phyloP scores from a whole-genome alignment of 2,888 invertebrate species.

The Hypomecis atomaria region DNA sequence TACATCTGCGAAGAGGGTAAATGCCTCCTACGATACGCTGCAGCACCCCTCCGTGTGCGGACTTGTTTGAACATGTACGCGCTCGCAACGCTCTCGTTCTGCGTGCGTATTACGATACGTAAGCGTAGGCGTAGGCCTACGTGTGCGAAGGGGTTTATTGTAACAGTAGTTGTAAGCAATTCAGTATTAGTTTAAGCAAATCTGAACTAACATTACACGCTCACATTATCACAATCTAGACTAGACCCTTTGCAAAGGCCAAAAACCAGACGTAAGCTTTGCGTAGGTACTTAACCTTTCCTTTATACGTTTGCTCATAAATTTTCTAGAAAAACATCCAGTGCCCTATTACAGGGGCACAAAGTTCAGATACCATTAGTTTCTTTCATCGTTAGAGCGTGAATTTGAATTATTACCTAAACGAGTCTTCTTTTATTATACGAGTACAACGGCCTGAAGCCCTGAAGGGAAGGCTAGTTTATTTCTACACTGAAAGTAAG shows the following conservation, averaged over 20 bases:
- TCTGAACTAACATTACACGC: too few species aligned
- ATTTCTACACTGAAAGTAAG: too few species aligned
- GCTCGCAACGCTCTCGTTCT: too few species aligned
- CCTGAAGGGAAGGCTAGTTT: background rate
- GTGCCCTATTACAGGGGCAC: conserved; percentile 2
- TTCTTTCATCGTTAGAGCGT: conserved; percentile 15
- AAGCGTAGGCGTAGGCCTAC: too few species aligned
- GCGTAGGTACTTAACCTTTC: conserved; percentile 1
- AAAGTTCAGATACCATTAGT: conserved; percentile 18
- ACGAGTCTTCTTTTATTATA: background rate
- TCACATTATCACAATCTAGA: background rate
- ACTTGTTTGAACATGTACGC: too few species aligned
- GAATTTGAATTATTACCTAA: conserved; percentile 3
- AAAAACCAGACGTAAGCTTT: background rate
- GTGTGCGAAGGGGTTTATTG: too few species aligned
- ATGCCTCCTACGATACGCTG: too few species aligned
- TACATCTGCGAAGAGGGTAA: too few species aligned
- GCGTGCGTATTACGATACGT: too few species aligned
- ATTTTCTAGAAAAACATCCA: conserved; percentile 14
- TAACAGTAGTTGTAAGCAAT: too few species aligned
- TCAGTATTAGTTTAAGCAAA: too few species aligned
- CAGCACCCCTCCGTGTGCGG: too few species aligned
- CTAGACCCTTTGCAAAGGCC: background rate
- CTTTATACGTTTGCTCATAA: conserved; percentile 11
- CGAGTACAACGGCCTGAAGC: background rate